Evolutionary conservation across 2,113 vertebrate genomes (phyloP), one percentile per base, ranked within the genome.

Genomic region (Tylochromis polylepis): DNA sequence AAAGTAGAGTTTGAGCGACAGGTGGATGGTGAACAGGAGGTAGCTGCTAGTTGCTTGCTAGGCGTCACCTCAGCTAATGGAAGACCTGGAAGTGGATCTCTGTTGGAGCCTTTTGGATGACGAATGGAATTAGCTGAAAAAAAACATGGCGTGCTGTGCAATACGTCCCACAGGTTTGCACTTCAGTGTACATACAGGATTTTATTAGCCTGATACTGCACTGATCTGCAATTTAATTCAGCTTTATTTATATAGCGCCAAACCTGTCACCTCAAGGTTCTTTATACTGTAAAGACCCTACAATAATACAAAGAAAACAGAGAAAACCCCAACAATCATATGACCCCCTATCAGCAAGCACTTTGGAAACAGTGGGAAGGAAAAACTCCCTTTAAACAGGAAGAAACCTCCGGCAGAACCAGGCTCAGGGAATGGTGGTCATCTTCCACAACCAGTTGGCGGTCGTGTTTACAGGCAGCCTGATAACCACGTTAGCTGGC

Each of bases 401-500:
- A 65, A 65, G 60, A n/a, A 36, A n/a, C 31, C 10, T 36, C 60
- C 18, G 0, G 0, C 60, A 65, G 31, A 65, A 8, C 18, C 60
- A 65, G 60, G 18, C 18, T 36, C 60, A 36, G 6, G 18, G 60
- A 65, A 10, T 5, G 6, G 31, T 18, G 10, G 36, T 3, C 36
- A 38, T 38, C 8, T 38, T 8, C 36, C 9, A 6, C 3, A 1
- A 9, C 36, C 36, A 2, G 10, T 0, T 62, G 60, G 60, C 18
- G 1, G 2, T 4, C 10, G 2, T 65, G 0, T 65, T 8, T 36
- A 36, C 5, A 46, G 41, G 67, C 16, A 20, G 51, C 18, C 20
- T 53, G 16, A 7, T 53, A 53, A 53, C 16, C 4, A 51, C 18
- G 49, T 16, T 51, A 6, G 16, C 49, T 16, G 20, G 49, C 36